Percentiles rank a stretch among this genome's conserved stretches.
These are phyloP conservation scores for Mizuhopecten yessoensis DNA, from an alignment of 1,140 invertebrate genomes.

Conservation along the genomic window DNA sequence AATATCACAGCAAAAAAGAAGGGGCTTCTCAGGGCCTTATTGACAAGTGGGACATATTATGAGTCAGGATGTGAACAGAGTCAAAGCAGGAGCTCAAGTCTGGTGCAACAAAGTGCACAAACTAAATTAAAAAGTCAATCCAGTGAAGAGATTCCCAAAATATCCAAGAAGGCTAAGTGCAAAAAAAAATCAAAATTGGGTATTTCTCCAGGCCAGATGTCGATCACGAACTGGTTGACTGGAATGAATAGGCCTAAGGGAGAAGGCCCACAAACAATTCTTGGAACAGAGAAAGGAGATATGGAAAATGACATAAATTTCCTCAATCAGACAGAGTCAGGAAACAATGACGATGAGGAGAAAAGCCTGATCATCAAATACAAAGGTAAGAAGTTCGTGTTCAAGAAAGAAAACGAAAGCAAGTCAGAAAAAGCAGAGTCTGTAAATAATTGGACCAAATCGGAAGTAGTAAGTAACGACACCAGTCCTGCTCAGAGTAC, in stretches of 20 bases:
- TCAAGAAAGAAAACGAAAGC: neutral
- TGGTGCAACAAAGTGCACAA: neutral
- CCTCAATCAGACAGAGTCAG: neutral
- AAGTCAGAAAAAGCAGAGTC: neutral
- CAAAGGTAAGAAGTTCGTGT: neutral
- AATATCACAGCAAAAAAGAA: neutral
- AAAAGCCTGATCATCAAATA: conserved; percentile 23
- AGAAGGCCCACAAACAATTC: neutral
- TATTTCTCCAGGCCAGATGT: neutral
- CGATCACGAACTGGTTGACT: neutral
- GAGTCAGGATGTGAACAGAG: neutral
- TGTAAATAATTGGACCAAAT: neutral
- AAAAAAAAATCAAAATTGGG: neutral
- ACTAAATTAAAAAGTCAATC: neutral
- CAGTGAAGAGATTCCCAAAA: neutral
- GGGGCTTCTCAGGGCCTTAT: neutral
- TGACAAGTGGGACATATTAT: neutral
- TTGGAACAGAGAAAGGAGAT: neutral
- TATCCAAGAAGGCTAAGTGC: neutral
- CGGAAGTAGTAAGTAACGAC: neutral
- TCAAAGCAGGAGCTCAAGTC: neutral
- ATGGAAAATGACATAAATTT: conserved; percentile 26
- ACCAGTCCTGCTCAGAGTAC: neutral
- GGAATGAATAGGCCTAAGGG: neutral
- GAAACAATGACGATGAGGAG: neutral